Base-by-base conservation (phyloP, 1,140 invertebrate species). In the Drosophila micromelanica region DNA sequence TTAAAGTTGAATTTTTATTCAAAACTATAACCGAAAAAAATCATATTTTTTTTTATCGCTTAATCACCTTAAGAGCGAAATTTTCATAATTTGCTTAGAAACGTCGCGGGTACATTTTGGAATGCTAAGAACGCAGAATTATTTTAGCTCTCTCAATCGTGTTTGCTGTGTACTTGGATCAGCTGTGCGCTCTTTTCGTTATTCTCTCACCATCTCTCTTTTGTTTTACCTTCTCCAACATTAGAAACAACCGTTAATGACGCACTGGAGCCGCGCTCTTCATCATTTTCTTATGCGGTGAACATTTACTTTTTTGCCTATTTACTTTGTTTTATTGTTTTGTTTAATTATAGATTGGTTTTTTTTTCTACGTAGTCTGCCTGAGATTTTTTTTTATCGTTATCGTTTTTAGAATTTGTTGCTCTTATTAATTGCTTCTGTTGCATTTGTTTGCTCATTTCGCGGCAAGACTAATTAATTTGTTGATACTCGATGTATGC, bases 201-300 rank as follows among this genome's bases (percentile, higher is more conserved):
- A 8, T 52, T 30, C 13, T 17, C 27, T 32, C 12, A n/a, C 9
- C 52, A 11, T 65, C 7, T 38, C 42, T 35, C 13, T 40, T 38
- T 37, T 17, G n/a, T 43, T 55, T 52, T 35, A 43, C 13, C 13
- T 51, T 51, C 45, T 40, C 20, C 15, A 45, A 45, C 43, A 13
- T 61, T 74, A 90, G 85, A 85, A 55, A 73, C 72, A 37, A 68
- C 68, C 48, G 70, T 71, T 55, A 76, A 65, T 78, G 73, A 78
- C 42, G 68, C 60, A 56, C 70, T 91, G 90, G 90, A 91, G 71
- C 72, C 80, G 64, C 90, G 90, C 67, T 91, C 90, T 57, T 91
- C 86, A 52, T 91, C 90, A 59, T 91, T 91, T 55, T 79, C 90
- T 69, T 91, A 81, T 76, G 75, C 75, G 90, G 90, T 91, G 81